These are phyloP conservation scores for Siniperca undulata DNA, from an alignment of 2,797 vertebrate genomes.

Conservation along the genomic window DNA sequence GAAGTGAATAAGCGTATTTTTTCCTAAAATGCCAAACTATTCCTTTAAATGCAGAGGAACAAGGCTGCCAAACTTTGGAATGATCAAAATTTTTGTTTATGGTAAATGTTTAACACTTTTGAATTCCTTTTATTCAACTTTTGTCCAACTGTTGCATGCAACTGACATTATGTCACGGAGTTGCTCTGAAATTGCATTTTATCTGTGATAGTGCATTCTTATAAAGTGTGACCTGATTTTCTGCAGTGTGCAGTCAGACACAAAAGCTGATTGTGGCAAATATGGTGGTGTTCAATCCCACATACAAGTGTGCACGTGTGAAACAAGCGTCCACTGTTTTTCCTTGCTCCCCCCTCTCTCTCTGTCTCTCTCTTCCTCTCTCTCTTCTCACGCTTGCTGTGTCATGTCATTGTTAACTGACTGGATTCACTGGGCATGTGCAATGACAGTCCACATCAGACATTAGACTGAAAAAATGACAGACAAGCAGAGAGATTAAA, in stretches of 20 bases:
- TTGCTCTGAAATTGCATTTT: slow-evolving; percentile 23
- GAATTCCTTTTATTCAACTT: background rate
- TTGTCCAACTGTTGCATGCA: background rate
- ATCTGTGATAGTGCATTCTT: slow-evolving; percentile 19
- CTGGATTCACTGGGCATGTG: slow-evolving; percentile 43
- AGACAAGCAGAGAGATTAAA: slow-evolving; percentile 5
- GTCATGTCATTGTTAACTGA: slow-evolving; percentile 46
- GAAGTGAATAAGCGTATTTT: background rate
- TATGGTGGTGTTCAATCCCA: slow-evolving; percentile 30
- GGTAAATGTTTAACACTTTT: background rate
- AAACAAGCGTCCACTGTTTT: slow-evolving; percentile 74
- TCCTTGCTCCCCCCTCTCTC: slow-evolving; percentile 33
- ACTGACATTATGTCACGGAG: background rate
- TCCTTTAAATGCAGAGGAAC: background rate
- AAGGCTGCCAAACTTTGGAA: background rate
- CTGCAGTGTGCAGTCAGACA: slow-evolving; percentile 27
- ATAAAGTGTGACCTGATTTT: slow-evolving; percentile 34
- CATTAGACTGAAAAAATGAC: background rate
- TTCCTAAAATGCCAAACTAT: background rate
- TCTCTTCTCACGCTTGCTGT: slow-evolving; percentile 40
- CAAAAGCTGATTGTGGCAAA: slow-evolving; percentile 67
- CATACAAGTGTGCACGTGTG: slow-evolving; percentile 54
- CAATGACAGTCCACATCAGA: background rate
- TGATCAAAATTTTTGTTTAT: background rate
- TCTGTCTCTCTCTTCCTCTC: slow-evolving; percentile 22